Evolutionary conservation across 2,113 vertebrate species (phyloP), one percentile per base, ranked within the genome.

Genomic region (Cacatua alba): DNA sequence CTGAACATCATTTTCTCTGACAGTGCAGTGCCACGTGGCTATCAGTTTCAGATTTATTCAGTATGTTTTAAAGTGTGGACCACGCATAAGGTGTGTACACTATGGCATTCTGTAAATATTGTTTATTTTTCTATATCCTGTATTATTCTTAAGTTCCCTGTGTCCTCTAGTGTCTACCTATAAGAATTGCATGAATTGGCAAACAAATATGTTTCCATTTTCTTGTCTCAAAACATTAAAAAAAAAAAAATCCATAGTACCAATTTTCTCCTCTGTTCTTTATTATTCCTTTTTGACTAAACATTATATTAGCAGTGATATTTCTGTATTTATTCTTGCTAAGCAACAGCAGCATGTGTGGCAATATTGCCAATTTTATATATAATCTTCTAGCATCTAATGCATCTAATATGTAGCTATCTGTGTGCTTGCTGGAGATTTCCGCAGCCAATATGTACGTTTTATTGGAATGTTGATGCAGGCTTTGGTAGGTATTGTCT

Each of bases 141-240:
- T 17, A 10, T 43, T 39, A 86, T 88, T 65, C 35, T 86, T 67
- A 48, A 94, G 28, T 25, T 70, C 43, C 26, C 75, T 86, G 13
- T 78, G 57, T 89, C 95, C 88, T 92, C 87, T 97, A 82, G 70
- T 68, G 75, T 86, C 60, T 89, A 23, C 19, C 24, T 41, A 71
- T 43, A 6, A 82, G 39, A 60, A 96, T 11, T 78, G 70, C 68
- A 93, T 31, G 39, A 70, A 78, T 2, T 13, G 21, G 16, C 17
- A 80, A 67, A 70, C 1, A 62, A 69, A 52, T 14, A 43, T 29
- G 3, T 35, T 88, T 82, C 39, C 4, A 19, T 62, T 64, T 92
- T 77, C 37, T 46, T 52, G 23, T 41, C 17, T 59, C 15, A 90
- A 88, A 88, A 46, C 2, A 15, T 17, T 29, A 8, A 20, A 35